Base-by-base conservation (phyloP, 2,113 vertebrate genomes). In the Oryzias melastigma region DNA sequence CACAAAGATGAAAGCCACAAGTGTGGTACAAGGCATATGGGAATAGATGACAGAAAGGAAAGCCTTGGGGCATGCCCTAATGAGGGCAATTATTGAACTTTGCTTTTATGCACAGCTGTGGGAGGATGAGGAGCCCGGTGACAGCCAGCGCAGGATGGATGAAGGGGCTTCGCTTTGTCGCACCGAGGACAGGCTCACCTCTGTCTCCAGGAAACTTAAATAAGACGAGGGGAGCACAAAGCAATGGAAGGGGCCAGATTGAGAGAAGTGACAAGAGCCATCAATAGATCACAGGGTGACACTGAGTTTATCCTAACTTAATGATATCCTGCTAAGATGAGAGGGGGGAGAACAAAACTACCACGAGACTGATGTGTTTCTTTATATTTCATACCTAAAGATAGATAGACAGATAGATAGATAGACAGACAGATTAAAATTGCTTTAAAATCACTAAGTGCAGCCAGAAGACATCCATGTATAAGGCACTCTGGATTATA, bases 71-170 rank as follows among this genome's bases (percentile, higher is more conserved):
- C 58, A 51, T 16, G 51, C 42, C 78, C 76, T 87, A 86, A 88
- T 85, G 83, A 86, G 85, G 60, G 24, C 71, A 65, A 91, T 88
- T 86, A 86, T 79, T 70, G 79, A 83, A 75, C 70, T 63, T 35
- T 35, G 29, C 29, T 35, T 35, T 35, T 35, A 35, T 35, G 29
- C 29, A 35, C 29, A 35, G 29, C 29, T 35, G 13, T 77, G 73
- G 78, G 81, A 14, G 50, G 57, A n/a, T 4, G 56, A 46, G 7
- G 27, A 71, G 40, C 25, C 17, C 4, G n/a, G 71, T 19, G 18
- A 57, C 0, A 13, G 58, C 7, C 8, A 68, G 52, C 61, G 16
- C 18, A 16, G 55, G 71, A 78, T 64, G 58, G 69, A 72, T 70
- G 71, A 68, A 62, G 67, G 49, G 25, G 53, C 41, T 49, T 27